phyloP scores from a whole-genome alignment of 2,888 invertebrate species.

The Tribolium freemani region DNA sequence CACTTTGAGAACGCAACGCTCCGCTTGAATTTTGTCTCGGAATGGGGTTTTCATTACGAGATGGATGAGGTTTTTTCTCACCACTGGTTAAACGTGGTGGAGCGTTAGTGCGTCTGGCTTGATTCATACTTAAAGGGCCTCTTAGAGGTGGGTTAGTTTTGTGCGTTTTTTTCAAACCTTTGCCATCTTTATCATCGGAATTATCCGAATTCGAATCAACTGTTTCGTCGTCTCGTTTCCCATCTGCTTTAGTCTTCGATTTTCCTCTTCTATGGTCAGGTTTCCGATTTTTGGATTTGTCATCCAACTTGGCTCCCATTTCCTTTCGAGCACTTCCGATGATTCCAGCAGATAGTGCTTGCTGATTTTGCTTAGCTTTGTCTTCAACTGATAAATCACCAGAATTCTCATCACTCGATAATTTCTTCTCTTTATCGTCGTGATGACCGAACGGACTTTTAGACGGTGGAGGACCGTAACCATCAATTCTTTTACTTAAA shows the following conservation, averaged over 20 bases:
- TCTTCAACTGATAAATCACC: conserved; percentile 69
- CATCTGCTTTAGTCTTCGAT: conserved; percentile 64
- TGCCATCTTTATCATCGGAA: conserved; percentile 77
- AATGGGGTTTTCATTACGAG: conserved; percentile 47
- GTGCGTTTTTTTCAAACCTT: conserved; percentile 51
- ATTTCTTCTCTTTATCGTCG: conserved; percentile 64
- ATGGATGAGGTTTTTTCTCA: conserved; percentile 56
- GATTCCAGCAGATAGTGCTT: conserved; percentile 78
- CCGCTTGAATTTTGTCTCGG: conserved; percentile 63
- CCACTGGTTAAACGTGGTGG: conserved; percentile 54
- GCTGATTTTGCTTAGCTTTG: conserved; percentile 77
- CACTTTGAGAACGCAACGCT: conserved; percentile 60
- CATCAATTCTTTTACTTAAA: conserved; percentile 77
- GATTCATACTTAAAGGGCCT: conserved; percentile 57
- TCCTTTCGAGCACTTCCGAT: conserved; percentile 64
- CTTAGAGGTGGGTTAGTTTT: conserved; percentile 48
- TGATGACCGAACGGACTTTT: conserved; percentile 79
- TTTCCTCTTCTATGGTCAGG: conserved; percentile 63
- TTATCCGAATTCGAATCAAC: conserved; percentile 90
- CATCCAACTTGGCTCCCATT: conserved; percentile 39
- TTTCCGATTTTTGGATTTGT: conserved; percentile 47
- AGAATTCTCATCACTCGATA: conserved; percentile 52
- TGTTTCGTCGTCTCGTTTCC: conserved; percentile 55
- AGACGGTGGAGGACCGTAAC: conserved; percentile 85
- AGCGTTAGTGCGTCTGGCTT: conserved; percentile 53